phyloP scores from a whole-genome alignment of 1,140 invertebrate genomes.

The Cylas formicarius region DNA sequence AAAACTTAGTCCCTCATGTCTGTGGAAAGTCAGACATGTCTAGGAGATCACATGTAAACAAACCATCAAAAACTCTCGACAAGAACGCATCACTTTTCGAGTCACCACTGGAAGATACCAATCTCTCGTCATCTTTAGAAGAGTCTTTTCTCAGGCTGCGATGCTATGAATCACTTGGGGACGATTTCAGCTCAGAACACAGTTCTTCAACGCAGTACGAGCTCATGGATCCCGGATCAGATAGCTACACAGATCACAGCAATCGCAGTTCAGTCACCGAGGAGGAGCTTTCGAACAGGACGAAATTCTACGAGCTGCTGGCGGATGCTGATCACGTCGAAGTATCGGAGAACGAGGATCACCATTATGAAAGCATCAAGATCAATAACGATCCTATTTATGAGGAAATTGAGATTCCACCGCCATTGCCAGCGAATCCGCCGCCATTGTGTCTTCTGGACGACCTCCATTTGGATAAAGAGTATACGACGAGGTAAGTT shows the following conservation, averaged over 20 bases:
- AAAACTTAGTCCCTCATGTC: conserved; percentile 63
- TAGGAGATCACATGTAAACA: conserved; percentile 34
- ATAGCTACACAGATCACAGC: conserved; percentile 54
- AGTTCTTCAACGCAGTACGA: conserved; percentile 47
- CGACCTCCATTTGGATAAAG: conserved; percentile 49
- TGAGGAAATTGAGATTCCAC: conserved; percentile 79
- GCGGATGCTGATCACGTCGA: conserved; percentile 58
- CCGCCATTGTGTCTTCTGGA: conserved; percentile 56
- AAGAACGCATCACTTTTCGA: conserved; percentile 26
- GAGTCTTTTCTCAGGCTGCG: conserved; percentile 52
- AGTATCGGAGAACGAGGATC: conserved; percentile 53
- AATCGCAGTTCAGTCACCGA: conserved; percentile 48
- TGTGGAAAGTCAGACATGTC: conserved; percentile 51
- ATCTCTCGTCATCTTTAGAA: conserved; percentile 47
- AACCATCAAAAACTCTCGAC: conserved; percentile 22
- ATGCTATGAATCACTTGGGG: conserved; percentile 40
- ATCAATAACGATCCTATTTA: conserved; percentile 74
- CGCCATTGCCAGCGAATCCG: conserved; percentile 65
- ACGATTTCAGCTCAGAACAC: conserved; percentile 48
- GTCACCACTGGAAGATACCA: conserved; percentile 44
- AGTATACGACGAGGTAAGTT: conserved; percentile 47
- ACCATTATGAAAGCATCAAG: conserved; percentile 72
- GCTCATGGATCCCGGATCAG: conserved; percentile 49
- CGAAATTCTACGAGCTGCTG: conserved; percentile 61
- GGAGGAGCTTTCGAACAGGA: conserved; percentile 49